These are phyloP conservation scores for Physeter macrocephalus DNA, from an alignment of 2,113 vertebrate species.

Conservation along the genomic window DNA sequence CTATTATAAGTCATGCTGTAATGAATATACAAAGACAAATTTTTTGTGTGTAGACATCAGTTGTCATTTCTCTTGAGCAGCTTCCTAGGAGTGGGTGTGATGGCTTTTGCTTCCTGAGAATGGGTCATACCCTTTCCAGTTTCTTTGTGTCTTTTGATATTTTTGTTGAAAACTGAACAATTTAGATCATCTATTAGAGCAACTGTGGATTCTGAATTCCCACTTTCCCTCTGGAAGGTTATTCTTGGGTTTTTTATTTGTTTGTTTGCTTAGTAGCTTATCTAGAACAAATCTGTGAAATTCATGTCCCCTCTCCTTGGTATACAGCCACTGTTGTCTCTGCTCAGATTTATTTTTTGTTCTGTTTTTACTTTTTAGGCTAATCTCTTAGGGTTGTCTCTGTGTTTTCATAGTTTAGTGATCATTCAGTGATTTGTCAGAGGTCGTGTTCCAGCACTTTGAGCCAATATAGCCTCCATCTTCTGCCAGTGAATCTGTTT, in stretches of 20 bases:
- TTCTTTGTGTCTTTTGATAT: background rate
- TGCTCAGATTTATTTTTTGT: background rate
- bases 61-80: background rate
- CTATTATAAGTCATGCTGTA: background rate
- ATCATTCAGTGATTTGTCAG: background rate
- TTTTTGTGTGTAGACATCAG: background rate
- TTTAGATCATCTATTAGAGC: background rate
- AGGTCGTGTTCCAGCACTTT: background rate
- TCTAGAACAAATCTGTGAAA: background rate
- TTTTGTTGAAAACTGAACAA: background rate
- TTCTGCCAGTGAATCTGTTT: background rate
- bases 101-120: background rate
- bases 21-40: background rate
- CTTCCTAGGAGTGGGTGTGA: background rate
- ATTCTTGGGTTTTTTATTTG: background rate
- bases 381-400: background rate
- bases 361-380: background rate
- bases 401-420: background rate
- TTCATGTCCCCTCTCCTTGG: background rate
- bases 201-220: background rate
- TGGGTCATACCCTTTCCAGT: background rate
- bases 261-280: background rate
- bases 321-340: background rate
- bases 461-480: background rate
- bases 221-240: background rate